Conservation (phyloP, 2,888 invertebrate species). For the Nebria salina region DNA sequence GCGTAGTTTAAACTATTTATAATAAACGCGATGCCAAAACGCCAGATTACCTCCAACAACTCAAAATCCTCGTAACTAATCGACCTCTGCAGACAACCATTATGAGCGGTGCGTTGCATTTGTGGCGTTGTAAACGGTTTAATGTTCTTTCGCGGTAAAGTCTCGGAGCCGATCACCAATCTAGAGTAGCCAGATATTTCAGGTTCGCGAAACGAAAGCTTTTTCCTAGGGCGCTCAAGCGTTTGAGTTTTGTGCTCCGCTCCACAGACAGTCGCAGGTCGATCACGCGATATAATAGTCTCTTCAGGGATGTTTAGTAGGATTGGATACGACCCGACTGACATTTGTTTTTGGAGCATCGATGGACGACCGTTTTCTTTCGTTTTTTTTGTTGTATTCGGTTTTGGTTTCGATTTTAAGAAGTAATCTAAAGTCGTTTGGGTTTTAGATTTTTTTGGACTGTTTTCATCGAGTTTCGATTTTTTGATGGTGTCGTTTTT, state of each 20-base stretch:
- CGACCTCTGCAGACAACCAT: constrained; percentile 55
- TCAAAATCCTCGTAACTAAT: constrained; percentile 70
- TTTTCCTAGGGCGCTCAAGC: constrained; percentile 78
- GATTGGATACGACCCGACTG: constrained; percentile 59
- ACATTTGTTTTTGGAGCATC: constrained; percentile 59
- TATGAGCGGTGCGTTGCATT: constrained; percentile 52
- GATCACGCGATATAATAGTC: constrained; percentile 52
- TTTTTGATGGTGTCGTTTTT: neutral
- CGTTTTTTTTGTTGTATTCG: constrained; percentile 51
- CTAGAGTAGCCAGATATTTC: constrained; percentile 69
- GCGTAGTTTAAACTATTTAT: too few relatives aligned
- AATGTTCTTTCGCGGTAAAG: constrained; percentile 51
- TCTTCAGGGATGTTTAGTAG: constrained; percentile 56
- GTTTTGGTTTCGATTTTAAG: constrained; percentile 62
- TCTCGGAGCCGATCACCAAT: constrained; percentile 30
- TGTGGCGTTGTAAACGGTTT: constrained; percentile 56
- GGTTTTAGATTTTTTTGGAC: constrained; percentile 57
- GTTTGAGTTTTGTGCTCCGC: constrained; percentile 60
- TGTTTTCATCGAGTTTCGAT: constrained; percentile 45
- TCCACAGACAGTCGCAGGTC: constrained; percentile 58
- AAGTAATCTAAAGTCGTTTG: constrained; percentile 64
- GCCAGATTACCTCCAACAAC: constrained; percentile 65
- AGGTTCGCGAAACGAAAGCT: constrained; percentile 87
- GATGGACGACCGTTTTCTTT: constrained; percentile 47
- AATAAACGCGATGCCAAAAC: neutral